Base-by-base conservation (phyloP, 2,888 invertebrate genomes). In the Habroteleia sp. region DNA sequence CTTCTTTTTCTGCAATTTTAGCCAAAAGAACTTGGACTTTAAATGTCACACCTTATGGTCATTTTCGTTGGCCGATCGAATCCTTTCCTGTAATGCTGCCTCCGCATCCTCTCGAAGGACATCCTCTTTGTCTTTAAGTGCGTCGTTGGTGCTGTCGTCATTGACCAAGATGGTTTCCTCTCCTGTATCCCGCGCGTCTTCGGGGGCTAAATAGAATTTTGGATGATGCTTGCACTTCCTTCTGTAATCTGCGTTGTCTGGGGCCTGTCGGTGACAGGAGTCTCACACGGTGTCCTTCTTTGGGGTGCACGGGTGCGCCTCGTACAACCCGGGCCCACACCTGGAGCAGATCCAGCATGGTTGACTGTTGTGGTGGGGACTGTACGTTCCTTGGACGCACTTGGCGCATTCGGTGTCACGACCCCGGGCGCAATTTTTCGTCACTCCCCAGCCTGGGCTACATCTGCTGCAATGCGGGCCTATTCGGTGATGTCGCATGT, bases 311-410 rank as follows among this genome's bases (percentile, higher is more conserved):
- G 88, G 83, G 71, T 88, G 88, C 0, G 89, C 89, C 74, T 89
- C 89, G 84, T 87, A 89, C n/a, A 89, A 79, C 3, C 88, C 89
- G 0, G 85, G 85, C 0, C 89, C 89, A 69, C 89, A 89, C 27
- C 88, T 81, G 11, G 89, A 89, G 76, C 89, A 89, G 23, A 89
- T 85, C 89, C 88, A 88, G 63, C 89, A 89, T 6, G 89, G 87
- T 50, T 87, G 88, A 14, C 80, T 84, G 48, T 86, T 88, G 82
- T 89, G 89, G 74, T 89, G 89, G 1, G 89, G 89, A 65, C 88
- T 88, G 82, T 89, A 89, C 2, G 85, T 86, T 16, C 88, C 88
- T 0, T 79, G 78, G 0, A 80, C 73, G 72, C 89, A 89, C 39
- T 84, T 85, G 16, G 81, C 83, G 80, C 89, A 89, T 23, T 82